Percentiles rank a stretch among this genome's conserved stretches.
Conservation (phyloP, 2,113 vertebrate species). For the Cardinalis cardinalis region DNA sequence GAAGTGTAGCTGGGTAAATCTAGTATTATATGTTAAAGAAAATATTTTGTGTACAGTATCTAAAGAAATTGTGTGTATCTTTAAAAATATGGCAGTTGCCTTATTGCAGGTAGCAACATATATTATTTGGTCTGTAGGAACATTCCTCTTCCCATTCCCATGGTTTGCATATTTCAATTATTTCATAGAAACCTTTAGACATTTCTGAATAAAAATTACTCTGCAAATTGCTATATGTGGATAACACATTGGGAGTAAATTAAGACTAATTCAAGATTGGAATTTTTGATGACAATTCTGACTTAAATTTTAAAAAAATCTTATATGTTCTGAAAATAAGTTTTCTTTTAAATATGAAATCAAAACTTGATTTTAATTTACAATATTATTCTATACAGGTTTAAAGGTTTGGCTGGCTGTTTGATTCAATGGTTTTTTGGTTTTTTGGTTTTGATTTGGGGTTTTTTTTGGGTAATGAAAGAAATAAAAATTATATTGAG, state of each 20-base stretch:
- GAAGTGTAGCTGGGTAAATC: background rate
- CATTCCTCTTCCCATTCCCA: background rate
- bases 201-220: background rate
- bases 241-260: background rate
- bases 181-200: background rate
- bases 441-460: background rate
- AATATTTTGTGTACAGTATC: background rate
- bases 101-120: background rate
- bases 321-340: background rate
- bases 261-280: background rate
- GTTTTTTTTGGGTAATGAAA: background rate
- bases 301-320: background rate
- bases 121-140: background rate
- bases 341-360: background rate
- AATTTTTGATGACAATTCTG: background rate
- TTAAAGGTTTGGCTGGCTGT: background rate
- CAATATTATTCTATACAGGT: background rate
- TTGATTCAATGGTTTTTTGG: fast-evolving
- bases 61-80: background rate
- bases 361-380: background rate
- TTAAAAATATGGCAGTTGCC: background rate
- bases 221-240: background rate
- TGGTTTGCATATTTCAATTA: background rate
- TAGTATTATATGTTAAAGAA: background rate
- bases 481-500: background rate